Evolutionary conservation across 2,113 vertebrate species (phyloP).

Genomic region (Regulus satrapa): DNA sequence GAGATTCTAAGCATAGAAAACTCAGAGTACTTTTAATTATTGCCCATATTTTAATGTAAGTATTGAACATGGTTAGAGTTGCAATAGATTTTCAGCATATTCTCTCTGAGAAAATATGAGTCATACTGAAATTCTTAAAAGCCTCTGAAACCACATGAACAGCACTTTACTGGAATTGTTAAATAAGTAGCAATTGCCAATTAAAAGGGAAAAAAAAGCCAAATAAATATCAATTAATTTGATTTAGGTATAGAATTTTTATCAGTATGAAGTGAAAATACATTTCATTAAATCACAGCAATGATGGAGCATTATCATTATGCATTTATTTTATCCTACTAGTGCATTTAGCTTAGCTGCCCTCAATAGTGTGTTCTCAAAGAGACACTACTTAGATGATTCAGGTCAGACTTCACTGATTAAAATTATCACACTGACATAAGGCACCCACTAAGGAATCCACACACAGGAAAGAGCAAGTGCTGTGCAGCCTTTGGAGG

Average conservation of each 20-base stretch:
- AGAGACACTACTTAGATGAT: not conserved
- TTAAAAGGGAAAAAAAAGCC: not conserved
- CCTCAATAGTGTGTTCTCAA: not conserved
- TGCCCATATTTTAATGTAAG: not conserved
- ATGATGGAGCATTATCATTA: not conserved
- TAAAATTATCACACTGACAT: not conserved
- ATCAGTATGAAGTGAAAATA: conserved; percentile 21
- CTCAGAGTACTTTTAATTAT: not conserved
- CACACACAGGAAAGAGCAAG: not conserved
- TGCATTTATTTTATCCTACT: not conserved
- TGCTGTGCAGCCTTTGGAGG: not conserved
- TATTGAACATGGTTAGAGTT: not conserved
- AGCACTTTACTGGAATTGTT: not conserved
- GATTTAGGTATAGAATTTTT: conserved; percentile 4
- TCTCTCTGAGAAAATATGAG: not conserved
- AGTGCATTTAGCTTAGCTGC: not conserved
- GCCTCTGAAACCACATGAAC: not conserved
- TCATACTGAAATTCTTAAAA: not conserved
- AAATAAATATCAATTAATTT: conserved; percentile 31
- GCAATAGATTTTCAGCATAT: not conserved
- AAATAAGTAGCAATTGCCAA: not conserved
- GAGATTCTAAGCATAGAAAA: not conserved
- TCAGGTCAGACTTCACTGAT: not conserved
- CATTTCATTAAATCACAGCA: conserved; percentile 20
- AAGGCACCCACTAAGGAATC: not conserved